phyloP scores from a whole-genome alignment of 2,113 vertebrate genomes.

The Cynopterus brachyotis region DNA sequence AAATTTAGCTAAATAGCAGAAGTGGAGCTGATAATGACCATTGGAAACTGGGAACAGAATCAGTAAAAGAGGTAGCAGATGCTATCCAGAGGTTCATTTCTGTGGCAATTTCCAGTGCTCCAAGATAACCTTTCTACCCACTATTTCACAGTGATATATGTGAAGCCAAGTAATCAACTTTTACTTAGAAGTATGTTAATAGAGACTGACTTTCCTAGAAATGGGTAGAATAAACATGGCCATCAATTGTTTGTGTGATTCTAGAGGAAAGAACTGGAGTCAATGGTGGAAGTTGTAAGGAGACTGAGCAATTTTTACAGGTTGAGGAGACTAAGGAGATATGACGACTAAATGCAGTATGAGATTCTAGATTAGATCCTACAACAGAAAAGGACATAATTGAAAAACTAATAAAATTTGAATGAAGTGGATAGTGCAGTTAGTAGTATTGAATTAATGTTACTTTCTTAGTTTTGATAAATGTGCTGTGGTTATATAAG shows the following conservation, averaged over 20 bases:
- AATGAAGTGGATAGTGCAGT: not conserved
- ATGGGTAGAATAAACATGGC: not conserved
- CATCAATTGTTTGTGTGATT: not conserved
- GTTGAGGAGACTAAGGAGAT: not conserved
- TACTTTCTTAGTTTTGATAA: constrained; percentile 10
- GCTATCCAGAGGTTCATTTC: not conserved
- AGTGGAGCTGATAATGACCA: not conserved
- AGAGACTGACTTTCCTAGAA: not conserved
- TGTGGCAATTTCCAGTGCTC: not conserved
- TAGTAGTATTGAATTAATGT: not conserved
- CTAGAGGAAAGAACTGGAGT: not conserved
- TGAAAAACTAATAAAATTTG: constrained; percentile 12
- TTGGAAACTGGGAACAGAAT: not conserved
- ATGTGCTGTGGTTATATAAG: not conserved
- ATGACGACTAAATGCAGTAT: not conserved
- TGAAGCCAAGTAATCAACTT: not conserved
- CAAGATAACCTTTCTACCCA: not conserved
- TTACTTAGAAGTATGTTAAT: not conserved
- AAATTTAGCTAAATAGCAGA: not conserved
- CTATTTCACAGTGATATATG: not conserved
- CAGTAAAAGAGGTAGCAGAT: not conserved
- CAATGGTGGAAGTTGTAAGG: not conserved
- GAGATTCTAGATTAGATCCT: not conserved
- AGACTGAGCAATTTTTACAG: not conserved
- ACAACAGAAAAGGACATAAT: not conserved